phyloP scores from a whole-genome alignment of 2,797 vertebrate species.

The Phoxinus dragarum region DNA sequence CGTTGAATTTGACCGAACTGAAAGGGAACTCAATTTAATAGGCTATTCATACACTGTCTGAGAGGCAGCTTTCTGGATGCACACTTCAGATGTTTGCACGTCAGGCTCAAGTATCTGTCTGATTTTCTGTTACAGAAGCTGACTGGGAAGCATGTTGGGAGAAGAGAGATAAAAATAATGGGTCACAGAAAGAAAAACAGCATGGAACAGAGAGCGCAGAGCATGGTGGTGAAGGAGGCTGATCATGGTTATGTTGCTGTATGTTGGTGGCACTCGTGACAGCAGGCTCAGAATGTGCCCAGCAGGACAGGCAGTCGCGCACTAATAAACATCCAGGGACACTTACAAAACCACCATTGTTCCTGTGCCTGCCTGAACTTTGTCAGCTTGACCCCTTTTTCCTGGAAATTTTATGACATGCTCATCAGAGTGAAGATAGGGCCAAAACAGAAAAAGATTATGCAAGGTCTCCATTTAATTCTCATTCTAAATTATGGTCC shows the following conservation, averaged over 20 bases:
- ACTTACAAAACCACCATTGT: constrained; percentile 61
- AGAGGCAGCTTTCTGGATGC: no score
- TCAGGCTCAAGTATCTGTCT: not conserved
- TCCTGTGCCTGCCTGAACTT: constrained; percentile 48
- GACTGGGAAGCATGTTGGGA: not conserved
- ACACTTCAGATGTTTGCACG: no score
- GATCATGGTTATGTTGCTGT: constrained; percentile 13
- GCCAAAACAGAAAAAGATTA: constrained; percentile 4
- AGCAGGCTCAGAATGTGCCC: constrained; percentile 44
- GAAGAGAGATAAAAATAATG: not conserved
- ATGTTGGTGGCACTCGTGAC: constrained; percentile 47
- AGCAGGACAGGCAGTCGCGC: constrained; percentile 51
- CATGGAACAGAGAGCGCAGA: not conserved
- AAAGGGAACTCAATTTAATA: no score
- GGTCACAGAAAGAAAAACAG: not conserved
- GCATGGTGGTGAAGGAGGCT: constrained; percentile 25
- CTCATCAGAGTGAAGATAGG: not conserved
- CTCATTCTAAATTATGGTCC: not conserved
- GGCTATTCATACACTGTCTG: no score
- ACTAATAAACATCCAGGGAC: constrained; percentile 59
- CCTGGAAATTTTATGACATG: constrained; percentile 19
- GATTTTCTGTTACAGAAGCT: constrained; percentile 11
- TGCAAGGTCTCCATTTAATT: not conserved
- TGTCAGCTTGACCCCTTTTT: constrained; percentile 44
- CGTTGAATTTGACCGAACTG: no score